These are phyloP conservation scores for Nicator chloris DNA, from an alignment of 2,113 vertebrate species.

Conservation along the genomic window DNA sequence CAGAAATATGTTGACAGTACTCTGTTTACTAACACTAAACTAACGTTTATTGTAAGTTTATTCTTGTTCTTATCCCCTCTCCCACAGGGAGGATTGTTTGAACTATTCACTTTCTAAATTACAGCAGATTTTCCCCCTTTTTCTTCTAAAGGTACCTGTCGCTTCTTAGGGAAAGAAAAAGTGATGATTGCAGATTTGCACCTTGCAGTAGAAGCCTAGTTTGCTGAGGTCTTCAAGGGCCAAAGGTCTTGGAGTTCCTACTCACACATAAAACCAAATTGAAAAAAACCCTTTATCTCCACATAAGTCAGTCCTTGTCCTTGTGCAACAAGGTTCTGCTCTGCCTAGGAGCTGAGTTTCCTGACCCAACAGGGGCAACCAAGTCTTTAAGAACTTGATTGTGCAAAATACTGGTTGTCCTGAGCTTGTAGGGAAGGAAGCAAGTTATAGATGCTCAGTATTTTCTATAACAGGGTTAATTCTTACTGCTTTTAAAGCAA, in stretches of 20 bases:
- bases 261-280: background rate
- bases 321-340: background rate
- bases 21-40: background rate
- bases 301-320: background rate
- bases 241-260: background rate
- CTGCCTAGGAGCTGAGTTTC: background rate
- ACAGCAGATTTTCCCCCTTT: rapidly evolving
- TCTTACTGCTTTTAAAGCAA: background rate
- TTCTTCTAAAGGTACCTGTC: background rate
- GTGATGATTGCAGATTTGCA: background rate
- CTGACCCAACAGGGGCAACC: background rate
- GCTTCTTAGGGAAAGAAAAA: background rate
- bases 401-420: background rate
- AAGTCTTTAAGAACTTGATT: background rate
- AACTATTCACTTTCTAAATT: background rate
- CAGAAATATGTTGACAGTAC: background rate
- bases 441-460: background rate
- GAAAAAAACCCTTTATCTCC: background rate
- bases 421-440: background rate
- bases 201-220: background rate
- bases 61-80: background rate
- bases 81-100: background rate
- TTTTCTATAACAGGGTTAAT: background rate
- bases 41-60: background rate
- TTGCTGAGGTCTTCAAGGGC: background rate